Evolutionary conservation across 2,888 invertebrate species (phyloP), one percentile per base, ranked within the genome.

Genomic region (Theretra japonica): DNA sequence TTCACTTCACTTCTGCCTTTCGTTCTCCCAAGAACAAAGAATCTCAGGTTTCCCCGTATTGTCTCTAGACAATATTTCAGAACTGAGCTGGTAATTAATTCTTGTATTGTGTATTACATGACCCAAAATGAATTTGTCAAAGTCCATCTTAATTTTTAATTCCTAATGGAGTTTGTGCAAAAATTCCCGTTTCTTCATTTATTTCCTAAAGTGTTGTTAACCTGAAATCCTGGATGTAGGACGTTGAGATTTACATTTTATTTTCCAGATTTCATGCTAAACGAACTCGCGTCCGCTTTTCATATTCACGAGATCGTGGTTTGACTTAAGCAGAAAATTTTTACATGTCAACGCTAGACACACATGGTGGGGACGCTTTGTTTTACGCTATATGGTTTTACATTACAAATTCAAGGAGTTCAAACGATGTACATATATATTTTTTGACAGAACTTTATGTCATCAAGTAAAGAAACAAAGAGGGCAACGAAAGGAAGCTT

Each of bases 161-260:
- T 28, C 28, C 28, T 2, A 30, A 60, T 19, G n/a, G 30, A 65
- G 23, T 48, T 23, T 65, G 48, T 65, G 23, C 48, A 23, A 48
- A 65, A n/a, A 8, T 17, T 28, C 19, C 21, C 21, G 41, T 33
- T 62, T 41, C 62, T 33, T 62, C 21, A 41, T 65, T 65, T 65
- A 65, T 23, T 58, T 58, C 58, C 17, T 58, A 48, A 56, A 33
- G 41, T 28, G 41, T 59, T 58, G 41, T 70, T 58, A 70, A 70
- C 70, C 70, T 70, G 58, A 41, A 70, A 65, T 65, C 65, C 48
- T 48, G 23, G 5, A 65, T 48, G 17, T 65, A 17, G 65, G 48
- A 6, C 65, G 65, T 11, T 6, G 15, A 65, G 23, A 65, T 48
- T 65, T 48, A 48, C 65, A 65, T 65, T 65, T 65, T 48, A 65